Evolutionary conservation across 2,797 vertebrate genomes (phyloP).

Genomic region (Erpetoichthys calabaricus): DNA sequence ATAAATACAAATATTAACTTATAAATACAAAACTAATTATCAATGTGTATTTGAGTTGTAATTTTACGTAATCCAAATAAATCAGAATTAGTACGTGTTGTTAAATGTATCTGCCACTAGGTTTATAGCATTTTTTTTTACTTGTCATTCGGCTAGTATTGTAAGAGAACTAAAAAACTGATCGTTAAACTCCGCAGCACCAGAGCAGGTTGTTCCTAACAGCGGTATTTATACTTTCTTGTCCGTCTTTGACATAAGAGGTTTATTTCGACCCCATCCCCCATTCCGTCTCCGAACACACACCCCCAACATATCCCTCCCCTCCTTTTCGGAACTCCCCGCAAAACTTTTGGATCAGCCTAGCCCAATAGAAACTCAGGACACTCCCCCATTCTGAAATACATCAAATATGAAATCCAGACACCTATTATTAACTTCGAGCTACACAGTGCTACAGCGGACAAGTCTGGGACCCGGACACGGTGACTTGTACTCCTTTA

Average conservation of each 20-base stretch:
- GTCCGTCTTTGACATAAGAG: constrained; percentile 71
- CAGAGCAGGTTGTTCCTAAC: constrained; percentile 42
- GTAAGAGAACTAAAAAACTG: constrained; percentile 11
- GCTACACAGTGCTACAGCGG: not conserved
- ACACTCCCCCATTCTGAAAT: constrained; percentile 40
- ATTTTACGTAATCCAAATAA: too few relatives aligned
- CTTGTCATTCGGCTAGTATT: constrained; percentile 16
- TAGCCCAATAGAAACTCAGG: constrained; percentile 62
- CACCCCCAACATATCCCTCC: constrained; percentile 28
- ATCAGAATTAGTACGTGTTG: too few relatives aligned
- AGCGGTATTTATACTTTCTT: constrained; percentile 81
- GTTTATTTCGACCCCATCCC: constrained; percentile 79
- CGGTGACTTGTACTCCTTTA: too few relatives aligned
- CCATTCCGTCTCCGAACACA: constrained; percentile 32
- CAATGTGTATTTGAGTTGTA: too few relatives aligned
- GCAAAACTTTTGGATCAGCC: constrained; percentile 50
- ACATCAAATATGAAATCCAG: constrained; percentile 21
- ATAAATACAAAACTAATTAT: not conserved
- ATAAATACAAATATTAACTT: not conserved
- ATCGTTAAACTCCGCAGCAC: constrained; percentile 28
- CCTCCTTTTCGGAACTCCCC: constrained; percentile 70
- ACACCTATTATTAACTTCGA: constrained; percentile 45
- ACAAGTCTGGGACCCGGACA: not conserved
- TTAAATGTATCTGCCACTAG: not conserved
- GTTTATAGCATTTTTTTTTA: constrained; percentile 12